Evolutionary conservation across 2,113 vertebrate species (phyloP).

Genomic region (Neopipo cinnamomea): DNA sequence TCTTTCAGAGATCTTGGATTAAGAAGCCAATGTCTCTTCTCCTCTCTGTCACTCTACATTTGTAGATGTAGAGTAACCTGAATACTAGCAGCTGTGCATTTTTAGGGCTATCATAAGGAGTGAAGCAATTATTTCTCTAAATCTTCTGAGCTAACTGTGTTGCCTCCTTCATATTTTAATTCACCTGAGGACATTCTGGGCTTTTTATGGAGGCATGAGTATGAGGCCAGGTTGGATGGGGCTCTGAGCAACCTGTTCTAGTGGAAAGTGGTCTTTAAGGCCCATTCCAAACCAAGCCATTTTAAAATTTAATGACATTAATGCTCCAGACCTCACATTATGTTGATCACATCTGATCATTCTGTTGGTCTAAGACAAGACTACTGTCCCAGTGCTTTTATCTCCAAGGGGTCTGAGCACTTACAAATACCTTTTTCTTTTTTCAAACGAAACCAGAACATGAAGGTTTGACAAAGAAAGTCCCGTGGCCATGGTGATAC

Average conservation of each 20-base stretch:
- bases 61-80: background rate
- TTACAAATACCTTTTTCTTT: background rate
- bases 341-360: background rate
- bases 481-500: background rate
- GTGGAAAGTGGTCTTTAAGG: background rate
- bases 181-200: background rate
- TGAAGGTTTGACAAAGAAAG: background rate
- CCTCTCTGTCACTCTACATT: background rate
- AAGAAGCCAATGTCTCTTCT: background rate
- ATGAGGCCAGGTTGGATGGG: background rate
- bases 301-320: background rate
- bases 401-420: background rate
- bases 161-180: background rate
- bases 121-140: background rate
- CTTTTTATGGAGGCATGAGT: background rate
- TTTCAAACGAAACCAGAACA: background rate
- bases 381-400: background rate
- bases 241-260: background rate
- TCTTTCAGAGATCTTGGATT: constrained; percentile 35
- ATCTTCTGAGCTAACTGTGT: background rate
- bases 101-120: background rate
- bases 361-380: background rate
- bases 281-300: background rate
- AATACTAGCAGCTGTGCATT: background rate
- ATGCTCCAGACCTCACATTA: background rate